Evolutionary conservation across 2,888 invertebrate species (phyloP).

Genomic region (Archaeoteleia sp.): DNA sequence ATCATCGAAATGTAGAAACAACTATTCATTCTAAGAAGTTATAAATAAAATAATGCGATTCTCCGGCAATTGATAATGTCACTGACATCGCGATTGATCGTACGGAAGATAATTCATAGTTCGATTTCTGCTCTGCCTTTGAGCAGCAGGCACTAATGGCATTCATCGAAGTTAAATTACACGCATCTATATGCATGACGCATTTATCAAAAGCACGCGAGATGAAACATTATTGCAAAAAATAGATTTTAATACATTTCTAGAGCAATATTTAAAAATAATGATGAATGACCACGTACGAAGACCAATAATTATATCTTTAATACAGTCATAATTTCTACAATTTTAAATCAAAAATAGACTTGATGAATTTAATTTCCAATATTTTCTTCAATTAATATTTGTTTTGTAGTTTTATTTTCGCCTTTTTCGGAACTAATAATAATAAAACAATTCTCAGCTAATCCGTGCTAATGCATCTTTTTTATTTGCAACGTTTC

Average conservation of each 20-base stretch:
- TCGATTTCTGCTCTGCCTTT: slow-evolving; percentile 31
- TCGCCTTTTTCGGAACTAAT: too few species aligned
- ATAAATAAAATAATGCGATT: neutral
- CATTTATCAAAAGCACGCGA: slow-evolving; percentile 24
- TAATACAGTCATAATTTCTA: too few species aligned
- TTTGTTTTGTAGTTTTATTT: too few species aligned
- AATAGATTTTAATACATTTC: neutral
- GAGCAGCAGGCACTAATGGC: slow-evolving; percentile 23
- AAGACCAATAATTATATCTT: too few species aligned
- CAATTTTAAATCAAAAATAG: too few species aligned
- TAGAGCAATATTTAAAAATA: neutral
- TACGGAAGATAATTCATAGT: slow-evolving; percentile 24
- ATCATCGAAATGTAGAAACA: too few species aligned
- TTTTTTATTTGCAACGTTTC: too few species aligned
- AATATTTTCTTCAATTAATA: too few species aligned
- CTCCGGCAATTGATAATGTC: slow-evolving; percentile 17
- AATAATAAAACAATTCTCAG: too few species aligned
- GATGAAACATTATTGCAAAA: neutral
- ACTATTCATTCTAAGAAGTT: neutral
- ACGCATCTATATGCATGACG: slow-evolving; percentile 30
- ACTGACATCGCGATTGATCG: slow-evolving; percentile 18
- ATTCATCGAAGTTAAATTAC: slow-evolving; percentile 28
- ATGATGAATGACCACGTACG: too few species aligned
- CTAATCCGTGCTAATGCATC: too few species aligned
- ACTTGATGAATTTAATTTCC: too few species aligned